Evolutionary conservation across 2,888 invertebrate species (phyloP).

Genomic region (Siphlonurus alternatus): DNA sequence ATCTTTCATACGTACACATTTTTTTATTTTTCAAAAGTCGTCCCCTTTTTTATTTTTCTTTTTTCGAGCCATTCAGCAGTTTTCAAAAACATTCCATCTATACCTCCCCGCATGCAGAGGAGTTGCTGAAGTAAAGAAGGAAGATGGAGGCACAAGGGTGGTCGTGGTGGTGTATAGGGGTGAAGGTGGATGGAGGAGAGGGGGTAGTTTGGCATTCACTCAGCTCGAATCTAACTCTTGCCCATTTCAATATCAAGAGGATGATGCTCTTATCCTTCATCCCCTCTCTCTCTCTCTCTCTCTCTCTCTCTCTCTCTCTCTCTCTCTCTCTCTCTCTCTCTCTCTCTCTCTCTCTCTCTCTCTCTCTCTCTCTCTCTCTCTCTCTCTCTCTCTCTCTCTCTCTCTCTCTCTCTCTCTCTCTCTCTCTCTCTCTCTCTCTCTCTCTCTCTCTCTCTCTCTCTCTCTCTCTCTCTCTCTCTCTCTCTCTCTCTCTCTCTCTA

Average conservation of each 20-base stretch:
- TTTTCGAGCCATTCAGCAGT: background rate
- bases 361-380: background rate
- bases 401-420: background rate
- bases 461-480: background rate
- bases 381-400: background rate
- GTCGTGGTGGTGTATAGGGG: background rate
- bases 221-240: background rate
- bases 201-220: background rate
- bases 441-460: background rate
- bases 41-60: background rate
- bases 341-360: background rate
- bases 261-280: background rate
- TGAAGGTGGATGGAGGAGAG: background rate
- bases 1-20: background rate
- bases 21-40: background rate
- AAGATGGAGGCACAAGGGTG: background rate
- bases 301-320: background rate
- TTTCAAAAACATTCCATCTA: background rate
- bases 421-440: background rate
- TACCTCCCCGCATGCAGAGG: too few relatives aligned
- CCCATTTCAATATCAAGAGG: background rate
- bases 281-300: background rate
- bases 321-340: background rate
- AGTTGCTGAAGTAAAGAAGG: too few relatives aligned
- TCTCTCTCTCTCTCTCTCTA: background rate